Evolutionary conservation across 2,888 invertebrate species (phyloP).

Genomic region (Sarcophaga variegata): DNA sequence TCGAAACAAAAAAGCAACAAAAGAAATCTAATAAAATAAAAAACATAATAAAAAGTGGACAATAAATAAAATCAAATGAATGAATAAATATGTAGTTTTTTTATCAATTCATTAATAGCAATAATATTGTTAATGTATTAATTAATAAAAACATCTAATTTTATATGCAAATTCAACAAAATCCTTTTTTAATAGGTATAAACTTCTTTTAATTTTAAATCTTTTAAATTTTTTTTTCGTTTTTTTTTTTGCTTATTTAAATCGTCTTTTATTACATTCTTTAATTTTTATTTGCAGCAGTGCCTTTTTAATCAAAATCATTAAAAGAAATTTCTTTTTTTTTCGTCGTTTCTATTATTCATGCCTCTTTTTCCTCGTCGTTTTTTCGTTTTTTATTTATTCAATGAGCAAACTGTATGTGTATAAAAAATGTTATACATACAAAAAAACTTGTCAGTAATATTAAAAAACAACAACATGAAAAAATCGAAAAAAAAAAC

Average conservation of each 20-base stretch:
- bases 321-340: constrained; percentile 51
- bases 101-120: too few relatives aligned
- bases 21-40: constrained; percentile 15
- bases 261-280: constrained; percentile 23
- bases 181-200: background rate
- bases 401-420: constrained; percentile 30
- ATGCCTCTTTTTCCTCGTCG: constrained; percentile 22
- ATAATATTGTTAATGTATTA: too few relatives aligned
- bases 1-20: background rate
- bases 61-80: constrained; percentile 1
- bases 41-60: background rate
- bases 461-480: constrained; percentile 46
- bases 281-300: constrained; percentile 45
- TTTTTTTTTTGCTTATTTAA: constrained; percentile 21
- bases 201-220: constrained; percentile 7
- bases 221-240: constrained; percentile 1
- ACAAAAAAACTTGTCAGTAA: constrained; percentile 74
- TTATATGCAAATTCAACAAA: too few relatives aligned
- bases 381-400: constrained; percentile 40
- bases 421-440: constrained; percentile 79
- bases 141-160: too few relatives aligned
- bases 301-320: constrained; percentile 53
- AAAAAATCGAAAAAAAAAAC: constrained; percentile 54
- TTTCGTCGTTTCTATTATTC: constrained; percentile 52
- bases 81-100: background rate